A percentile compares a stretch with the other conserved stretches of the same genome.
phyloP scores from a whole-genome alignment of 92 coral and sea anemone species.

The Bergia sp. region DNA sequence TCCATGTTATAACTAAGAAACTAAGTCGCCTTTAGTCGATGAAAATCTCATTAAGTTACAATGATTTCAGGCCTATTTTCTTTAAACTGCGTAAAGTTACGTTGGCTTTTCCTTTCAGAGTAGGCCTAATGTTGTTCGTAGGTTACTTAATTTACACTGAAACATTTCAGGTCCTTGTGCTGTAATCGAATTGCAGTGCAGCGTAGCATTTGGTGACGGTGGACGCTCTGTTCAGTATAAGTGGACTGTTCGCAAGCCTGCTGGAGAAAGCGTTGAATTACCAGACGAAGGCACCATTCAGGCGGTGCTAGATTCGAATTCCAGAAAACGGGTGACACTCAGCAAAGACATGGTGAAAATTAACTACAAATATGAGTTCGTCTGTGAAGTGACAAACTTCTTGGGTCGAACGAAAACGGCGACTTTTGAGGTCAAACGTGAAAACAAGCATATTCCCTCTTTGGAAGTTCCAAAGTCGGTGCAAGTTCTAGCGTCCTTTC shows the following conservation, averaged over 20 bases:
- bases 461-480: not conserved
- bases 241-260: not conserved
- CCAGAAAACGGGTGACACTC: not conserved
- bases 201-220: not conserved
- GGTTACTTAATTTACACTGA: not conserved
- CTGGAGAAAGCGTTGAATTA: not conserved
- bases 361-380: not conserved
- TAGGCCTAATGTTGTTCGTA: too few relatives aligned
- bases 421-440: not conserved
- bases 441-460: not conserved
- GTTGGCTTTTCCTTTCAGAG: too few relatives aligned
- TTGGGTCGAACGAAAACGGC: not conserved
- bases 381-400: slow-evolving; percentile 16
- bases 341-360: not conserved
- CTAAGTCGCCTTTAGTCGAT: too few relatives aligned
- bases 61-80: too few relatives aligned
- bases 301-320: not conserved
- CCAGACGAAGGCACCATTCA: slow-evolving; percentile 11
- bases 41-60: too few relatives aligned
- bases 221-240: not conserved
- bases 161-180: slow-evolving; percentile 21
- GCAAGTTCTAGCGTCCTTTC: not conserved
- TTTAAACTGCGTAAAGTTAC: too few relatives aligned
- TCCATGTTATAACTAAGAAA: too few relatives aligned
- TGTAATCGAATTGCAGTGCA: not conserved